Percentiles rank a stretch among this genome's conserved stretches.
Conservation (phyloP, 2,113 vertebrate genomes). For the Limnothrissa miodon region DNA sequence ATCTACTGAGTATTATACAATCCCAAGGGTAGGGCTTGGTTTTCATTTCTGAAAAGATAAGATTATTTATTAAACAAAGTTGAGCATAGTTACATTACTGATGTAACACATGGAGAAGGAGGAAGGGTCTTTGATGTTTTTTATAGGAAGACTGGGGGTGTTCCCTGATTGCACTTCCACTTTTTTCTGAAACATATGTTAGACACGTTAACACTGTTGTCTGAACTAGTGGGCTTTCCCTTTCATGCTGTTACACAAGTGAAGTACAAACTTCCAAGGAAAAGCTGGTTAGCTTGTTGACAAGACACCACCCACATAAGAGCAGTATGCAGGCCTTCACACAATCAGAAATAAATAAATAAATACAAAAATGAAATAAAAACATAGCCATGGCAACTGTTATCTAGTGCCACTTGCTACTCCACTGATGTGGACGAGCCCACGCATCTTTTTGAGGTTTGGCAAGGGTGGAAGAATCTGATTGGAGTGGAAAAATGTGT, state of each 20-base stretch:
- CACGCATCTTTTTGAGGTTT: not conserved
- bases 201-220: not conserved
- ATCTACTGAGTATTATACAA: conserved; percentile 67
- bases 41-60: conserved; percentile 31
- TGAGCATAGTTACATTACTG: conserved; percentile 51
- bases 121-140: conserved; percentile 60
- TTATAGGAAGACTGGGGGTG: conserved; percentile 78
- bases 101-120: conserved; percentile 56
- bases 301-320: conserved; percentile 36
- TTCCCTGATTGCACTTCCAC: conserved; percentile 64
- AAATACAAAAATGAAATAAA: not conserved
- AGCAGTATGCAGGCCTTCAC: conserved; percentile 15
- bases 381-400: not conserved
- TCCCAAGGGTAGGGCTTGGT: conserved; percentile 58
- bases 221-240: not conserved
- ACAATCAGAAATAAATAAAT: not conserved
- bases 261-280: not conserved
- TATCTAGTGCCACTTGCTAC: not conserved
- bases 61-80: conserved; percentile 8
- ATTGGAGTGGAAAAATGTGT: not conserved
- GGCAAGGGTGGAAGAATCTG: not conserved
- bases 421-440: not conserved
- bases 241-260: not conserved
- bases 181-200: not conserved
- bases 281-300: conserved; percentile 27